Conservation (phyloP, 2,113 vertebrate species). For the Pteruthius melanotis region DNA sequence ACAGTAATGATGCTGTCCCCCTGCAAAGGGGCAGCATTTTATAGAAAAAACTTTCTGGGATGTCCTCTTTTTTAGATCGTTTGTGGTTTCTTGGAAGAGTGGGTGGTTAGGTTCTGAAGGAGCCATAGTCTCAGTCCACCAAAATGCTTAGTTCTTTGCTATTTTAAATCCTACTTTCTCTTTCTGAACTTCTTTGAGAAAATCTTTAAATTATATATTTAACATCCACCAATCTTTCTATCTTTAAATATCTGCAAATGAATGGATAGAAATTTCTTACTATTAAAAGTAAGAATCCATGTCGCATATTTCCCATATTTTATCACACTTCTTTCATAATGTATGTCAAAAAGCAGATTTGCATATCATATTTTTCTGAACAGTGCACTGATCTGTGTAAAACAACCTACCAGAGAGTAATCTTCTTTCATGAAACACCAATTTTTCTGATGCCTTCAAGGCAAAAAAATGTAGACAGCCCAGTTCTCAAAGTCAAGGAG, state of each 20-base stretch:
- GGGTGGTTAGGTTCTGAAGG: not conserved
- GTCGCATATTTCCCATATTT: not conserved
- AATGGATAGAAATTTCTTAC: not conserved
- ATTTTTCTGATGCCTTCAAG: conserved; percentile 16
- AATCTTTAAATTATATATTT: not conserved
- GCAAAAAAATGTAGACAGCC: not conserved
- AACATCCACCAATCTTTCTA: not conserved
- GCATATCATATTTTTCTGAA: not conserved
- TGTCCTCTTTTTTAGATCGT: not conserved
- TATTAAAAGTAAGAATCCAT: not conserved
- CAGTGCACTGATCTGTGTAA: not conserved
- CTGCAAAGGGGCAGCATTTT: not conserved
- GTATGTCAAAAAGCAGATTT: not conserved
- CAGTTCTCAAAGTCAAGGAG: not conserved
- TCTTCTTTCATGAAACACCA: not conserved
- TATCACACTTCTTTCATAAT: not conserved
- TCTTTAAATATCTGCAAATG: not conserved
- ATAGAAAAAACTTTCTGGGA: not conserved
- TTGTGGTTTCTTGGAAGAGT: not conserved
- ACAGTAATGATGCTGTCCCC: not conserved
- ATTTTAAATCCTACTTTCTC: not conserved
- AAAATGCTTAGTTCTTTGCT: not conserved
- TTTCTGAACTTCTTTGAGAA: not conserved
- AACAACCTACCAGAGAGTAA: not conserved
- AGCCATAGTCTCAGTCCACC: not conserved